Conservation (phyloP, 53 echinoderm and acorn worm species). For the Echinometra lucunter region DNA sequence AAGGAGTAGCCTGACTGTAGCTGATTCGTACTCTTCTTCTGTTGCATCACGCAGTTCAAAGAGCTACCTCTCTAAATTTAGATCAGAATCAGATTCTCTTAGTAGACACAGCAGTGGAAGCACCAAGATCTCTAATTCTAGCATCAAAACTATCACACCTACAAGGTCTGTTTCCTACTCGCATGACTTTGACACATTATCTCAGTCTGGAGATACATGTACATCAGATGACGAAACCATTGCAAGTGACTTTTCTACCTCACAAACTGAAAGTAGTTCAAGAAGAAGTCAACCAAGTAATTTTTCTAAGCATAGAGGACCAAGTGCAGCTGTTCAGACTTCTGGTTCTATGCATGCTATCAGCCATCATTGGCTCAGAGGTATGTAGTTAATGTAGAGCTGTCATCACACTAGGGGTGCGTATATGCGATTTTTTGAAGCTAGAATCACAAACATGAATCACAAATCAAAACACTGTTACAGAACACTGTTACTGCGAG, state of each 20-base stretch:
- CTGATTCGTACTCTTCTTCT: conserved; percentile 71
- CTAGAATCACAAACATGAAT: no score
- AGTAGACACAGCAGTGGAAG: background rate
- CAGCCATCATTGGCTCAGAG: conserved; percentile 56
- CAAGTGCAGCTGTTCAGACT: conserved; percentile 51
- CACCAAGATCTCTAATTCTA: conserved; percentile 17
- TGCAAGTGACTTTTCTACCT: conserved; percentile 59
- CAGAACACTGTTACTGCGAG: no score
- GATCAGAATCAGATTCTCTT: background rate
- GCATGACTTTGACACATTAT: conserved; percentile 54
- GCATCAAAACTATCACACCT: background rate
- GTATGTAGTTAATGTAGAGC: no score
- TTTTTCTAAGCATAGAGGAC: background rate
- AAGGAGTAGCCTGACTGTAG: conserved; percentile 64
- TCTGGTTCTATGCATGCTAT: conserved; percentile 33
- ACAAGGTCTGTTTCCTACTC: conserved; percentile 22
- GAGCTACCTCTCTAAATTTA: background rate
- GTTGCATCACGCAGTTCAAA: conserved; percentile 6
- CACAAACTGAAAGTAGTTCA: background rate
- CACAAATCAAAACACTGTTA: no score
- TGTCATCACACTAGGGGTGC: no score
- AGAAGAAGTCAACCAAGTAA: background rate
- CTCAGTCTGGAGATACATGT: background rate
- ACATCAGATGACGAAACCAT: conserved; percentile 27
- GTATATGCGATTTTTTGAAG: no score